These are phyloP conservation scores for Homalodisca vitripennis DNA, from an alignment of 1,140 invertebrate genomes.

Conservation along the genomic window DNA sequence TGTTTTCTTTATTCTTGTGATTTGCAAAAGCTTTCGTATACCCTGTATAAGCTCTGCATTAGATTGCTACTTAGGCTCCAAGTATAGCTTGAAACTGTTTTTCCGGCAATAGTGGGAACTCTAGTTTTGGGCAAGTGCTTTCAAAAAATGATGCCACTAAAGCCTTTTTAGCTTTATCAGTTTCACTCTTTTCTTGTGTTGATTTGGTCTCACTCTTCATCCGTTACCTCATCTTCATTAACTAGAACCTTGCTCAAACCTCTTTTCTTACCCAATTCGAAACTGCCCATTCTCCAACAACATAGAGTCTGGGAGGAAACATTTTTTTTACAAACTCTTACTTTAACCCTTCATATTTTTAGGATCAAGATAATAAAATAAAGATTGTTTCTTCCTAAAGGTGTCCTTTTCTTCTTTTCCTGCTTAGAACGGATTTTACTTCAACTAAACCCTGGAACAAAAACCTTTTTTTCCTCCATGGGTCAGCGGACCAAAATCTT, in stretches of 20 bases:
- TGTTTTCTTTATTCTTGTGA: constrained; percentile 3
- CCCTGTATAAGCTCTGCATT: too few species aligned
- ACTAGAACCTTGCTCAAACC: background rate
- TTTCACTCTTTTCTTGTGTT: background rate
- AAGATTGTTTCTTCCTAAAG: constrained; percentile 2
- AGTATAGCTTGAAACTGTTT: too few species aligned
- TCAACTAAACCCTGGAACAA: too few species aligned
- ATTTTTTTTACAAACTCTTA: background rate
- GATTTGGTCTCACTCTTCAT: background rate
- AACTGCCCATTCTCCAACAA: background rate
- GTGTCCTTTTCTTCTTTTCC: constrained; percentile 1
- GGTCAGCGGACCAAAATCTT: background rate
- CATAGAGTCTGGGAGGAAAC: background rate
- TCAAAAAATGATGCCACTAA: constrained; percentile 34
- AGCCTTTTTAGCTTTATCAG: too few species aligned
- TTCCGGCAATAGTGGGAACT: too few species aligned
- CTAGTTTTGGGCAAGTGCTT: constrained; percentile 30
- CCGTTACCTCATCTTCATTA: background rate
- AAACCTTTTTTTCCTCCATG: background rate
- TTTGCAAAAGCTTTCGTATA: constrained; percentile 16
- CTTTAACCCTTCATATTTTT: background rate
- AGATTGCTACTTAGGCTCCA: too few species aligned
- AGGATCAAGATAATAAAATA: constrained; percentile 14
- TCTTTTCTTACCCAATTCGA: background rate
- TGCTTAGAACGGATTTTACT: background rate